Evolutionary conservation across 2,797 vertebrate genomes (phyloP), one percentile per base, ranked within the genome.

Genomic region (Aeoliscus strigatus): DNA sequence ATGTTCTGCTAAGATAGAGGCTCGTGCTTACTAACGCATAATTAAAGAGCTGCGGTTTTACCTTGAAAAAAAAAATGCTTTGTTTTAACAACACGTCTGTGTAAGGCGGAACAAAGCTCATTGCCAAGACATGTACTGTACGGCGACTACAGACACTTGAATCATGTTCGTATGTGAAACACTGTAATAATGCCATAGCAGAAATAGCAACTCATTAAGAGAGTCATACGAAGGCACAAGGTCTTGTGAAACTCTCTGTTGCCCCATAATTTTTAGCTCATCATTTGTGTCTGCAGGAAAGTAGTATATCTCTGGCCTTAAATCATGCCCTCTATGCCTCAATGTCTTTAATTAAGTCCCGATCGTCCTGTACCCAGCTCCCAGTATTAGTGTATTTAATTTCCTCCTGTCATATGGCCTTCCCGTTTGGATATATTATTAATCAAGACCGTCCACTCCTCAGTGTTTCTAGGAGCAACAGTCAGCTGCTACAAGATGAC

Each of bases 271-370:
- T 74, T 67, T 76, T 42, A 15, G 63, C 75, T 75, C 67, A 72
- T 80, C 65, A 16, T 62, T 51, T 63, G 69, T 81, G 77, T 82
- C 75, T 75, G 76, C 59, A 66, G 60, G 59, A 79, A 66, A 76
- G 57, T 38, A 52, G 74, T 74, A 74, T 70, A 80, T 84, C 68
- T 66, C 59, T 87, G 64, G 73, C 64, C 68, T 80, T 77, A 75
- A 87, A 81, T 82, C 71, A 79, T 73, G 72, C 73, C 74, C 75
- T 79, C 49, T 51, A 40, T 76, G 69, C 53, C 66, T 82, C 75
- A 68, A 73, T 84, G 77, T 84, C 80, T 82, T 89, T 89, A 86
- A 89, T 89, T 88, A 87, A 86, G 79, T 77, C 62, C 75, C 81
- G 77, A 80, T 86, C 51, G 53, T 51, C 83, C 72, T 75, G 72